Evolutionary conservation across 2,888 invertebrate genomes (phyloP).

Genomic region (Scaptomyza parva): DNA sequence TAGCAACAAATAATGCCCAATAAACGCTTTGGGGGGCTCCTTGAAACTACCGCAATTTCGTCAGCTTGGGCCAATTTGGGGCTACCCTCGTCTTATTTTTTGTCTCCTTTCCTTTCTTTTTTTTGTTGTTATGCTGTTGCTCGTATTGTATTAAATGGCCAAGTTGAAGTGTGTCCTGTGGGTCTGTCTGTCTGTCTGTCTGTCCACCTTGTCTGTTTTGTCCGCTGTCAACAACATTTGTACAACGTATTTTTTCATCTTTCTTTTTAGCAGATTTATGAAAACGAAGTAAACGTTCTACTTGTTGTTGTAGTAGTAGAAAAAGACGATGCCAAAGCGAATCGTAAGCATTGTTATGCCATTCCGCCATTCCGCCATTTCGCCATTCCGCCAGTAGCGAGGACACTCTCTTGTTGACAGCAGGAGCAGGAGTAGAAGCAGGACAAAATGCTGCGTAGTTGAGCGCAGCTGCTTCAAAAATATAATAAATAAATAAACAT

Average conservation of each 20-base stretch:
- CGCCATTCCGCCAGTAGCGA: constrained; percentile 9
- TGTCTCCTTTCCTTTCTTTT: constrained; percentile 9
- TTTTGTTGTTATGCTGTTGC: no score
- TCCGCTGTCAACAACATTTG: constrained; percentile 80
- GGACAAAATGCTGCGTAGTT: constrained; percentile 71
- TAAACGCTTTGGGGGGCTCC: constrained; percentile 52
- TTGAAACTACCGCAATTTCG: constrained; percentile 58
- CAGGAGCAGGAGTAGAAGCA: constrained; percentile 45
- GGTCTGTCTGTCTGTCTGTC: constrained; percentile 24
- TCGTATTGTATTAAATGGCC: constrained; percentile 52
- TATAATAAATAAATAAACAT: constrained; percentile 80
- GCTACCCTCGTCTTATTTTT: constrained; percentile 60
- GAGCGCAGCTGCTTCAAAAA: constrained; percentile 76
- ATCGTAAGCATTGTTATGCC: constrained; percentile 62
- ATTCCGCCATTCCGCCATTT: constrained; percentile 5
- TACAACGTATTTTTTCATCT: constrained; percentile 64
- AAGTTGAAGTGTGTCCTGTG: constrained; percentile 41
- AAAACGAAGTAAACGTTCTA: constrained; percentile 44
- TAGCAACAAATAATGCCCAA: constrained; percentile 74
- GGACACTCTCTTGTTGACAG: constrained; percentile 60
- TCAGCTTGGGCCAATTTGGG: constrained; percentile 68
- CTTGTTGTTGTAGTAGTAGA: not conserved
- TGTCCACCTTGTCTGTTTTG: constrained; percentile 39
- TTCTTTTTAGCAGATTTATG: constrained; percentile 68
- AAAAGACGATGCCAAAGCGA: constrained; percentile 13